Evolutionary conservation across 1,140 invertebrate species (phyloP), one percentile per base, ranked within the genome.

Genomic region (Riptortus pedestris): DNA sequence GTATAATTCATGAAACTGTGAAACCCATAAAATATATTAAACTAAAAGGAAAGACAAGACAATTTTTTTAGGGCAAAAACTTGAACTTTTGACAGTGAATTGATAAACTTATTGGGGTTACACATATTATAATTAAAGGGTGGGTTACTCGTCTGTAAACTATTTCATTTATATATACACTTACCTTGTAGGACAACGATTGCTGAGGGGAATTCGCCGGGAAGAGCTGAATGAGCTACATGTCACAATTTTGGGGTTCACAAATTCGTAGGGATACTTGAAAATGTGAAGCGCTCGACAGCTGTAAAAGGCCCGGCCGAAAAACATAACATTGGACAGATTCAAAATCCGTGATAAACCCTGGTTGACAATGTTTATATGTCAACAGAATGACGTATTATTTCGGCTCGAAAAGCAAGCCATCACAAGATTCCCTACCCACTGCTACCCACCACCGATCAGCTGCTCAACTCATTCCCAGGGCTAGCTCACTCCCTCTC

Each of bases 311-410:
- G 28, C 27, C 58, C 67, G 60, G 62, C 65, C 66, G 26, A 48
- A 62, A 68, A 68, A 66, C 67, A 68, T 68, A 68, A 67, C 67
- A 68, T 68, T 47, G 29, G 28, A 57, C 52, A 59, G 22, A 59
- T 38, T 38, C 14, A 7, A 38, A 38, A 38, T 7, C 5, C 31
- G 5, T 38, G 31, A 38, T 38, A 38, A 38, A 38, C n/a, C n/a
- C n/a, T n/a, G n/a, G n/a, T n/a, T n/a, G n/a, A n/a, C n/a, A n/a
- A n/a, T n/a, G n/a, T n/a, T n/a, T n/a, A n/a, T n/a, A n/a, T n/a
- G n/a, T n/a, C n/a, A n/a, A n/a, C n/a, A n/a, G n/a, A n/a, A n/a
- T n/a, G n/a, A n/a, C n/a, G n/a, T n/a, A n/a, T n/a, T n/a, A n/a
- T n/a, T n/a, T n/a, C n/a, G n/a, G n/a, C n/a, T n/a, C n/a, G n/a